phyloP scores from a whole-genome alignment of 2,797 vertebrate genomes.

The Typhlichthys subterraneus region DNA sequence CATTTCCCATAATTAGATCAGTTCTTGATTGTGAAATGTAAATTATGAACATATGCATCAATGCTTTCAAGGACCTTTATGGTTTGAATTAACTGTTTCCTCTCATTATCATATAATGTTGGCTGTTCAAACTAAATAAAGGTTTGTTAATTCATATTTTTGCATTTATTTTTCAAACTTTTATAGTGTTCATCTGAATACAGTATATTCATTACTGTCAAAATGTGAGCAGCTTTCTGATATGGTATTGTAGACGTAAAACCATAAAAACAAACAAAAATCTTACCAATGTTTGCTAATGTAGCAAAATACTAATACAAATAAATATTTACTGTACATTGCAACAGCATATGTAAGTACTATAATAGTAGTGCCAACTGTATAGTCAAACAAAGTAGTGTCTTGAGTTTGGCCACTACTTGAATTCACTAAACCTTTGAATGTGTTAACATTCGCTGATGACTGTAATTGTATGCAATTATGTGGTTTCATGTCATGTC shows the following conservation, averaged over 20 bases:
- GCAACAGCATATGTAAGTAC: too few species aligned
- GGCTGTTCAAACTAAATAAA: background rate
- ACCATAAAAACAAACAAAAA: too few species aligned
- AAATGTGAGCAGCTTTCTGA: too few species aligned
- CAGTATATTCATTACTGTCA: too few species aligned
- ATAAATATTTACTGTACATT: too few species aligned
- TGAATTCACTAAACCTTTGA: conserved; percentile 10
- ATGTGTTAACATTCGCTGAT: conserved; percentile 14
- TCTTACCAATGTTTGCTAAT: too few species aligned
- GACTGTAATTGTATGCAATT: conserved; percentile 12
- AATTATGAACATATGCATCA: too few species aligned
- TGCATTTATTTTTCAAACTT: conserved; percentile 1
- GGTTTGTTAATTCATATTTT: too few species aligned
- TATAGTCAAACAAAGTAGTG: background rate
- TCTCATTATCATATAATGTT: background rate
- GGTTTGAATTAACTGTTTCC: background rate
- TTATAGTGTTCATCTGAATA: background rate
- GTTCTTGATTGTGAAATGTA: background rate
- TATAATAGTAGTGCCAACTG: too few species aligned
- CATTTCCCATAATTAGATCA: background rate
- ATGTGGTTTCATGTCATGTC: conserved; percentile 16
- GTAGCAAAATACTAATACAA: too few species aligned
- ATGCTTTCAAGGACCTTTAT: background rate
- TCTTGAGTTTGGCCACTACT: conserved; percentile 9
- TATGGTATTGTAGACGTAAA: too few species aligned